Base-by-base conservation (phyloP, 2,888 invertebrate genomes). In the Sarcophaga caerulescens region DNA sequence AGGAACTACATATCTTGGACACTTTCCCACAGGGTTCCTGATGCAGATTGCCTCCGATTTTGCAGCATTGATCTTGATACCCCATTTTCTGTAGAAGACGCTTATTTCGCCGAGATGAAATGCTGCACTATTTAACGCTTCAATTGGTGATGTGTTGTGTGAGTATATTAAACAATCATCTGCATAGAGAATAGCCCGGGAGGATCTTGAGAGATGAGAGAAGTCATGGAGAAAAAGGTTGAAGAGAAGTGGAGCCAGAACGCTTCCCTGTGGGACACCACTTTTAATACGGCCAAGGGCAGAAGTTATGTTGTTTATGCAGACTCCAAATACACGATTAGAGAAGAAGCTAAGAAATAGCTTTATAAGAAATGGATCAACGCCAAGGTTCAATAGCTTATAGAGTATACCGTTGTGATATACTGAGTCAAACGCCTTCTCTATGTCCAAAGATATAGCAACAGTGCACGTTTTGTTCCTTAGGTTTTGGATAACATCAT, bases 181-280 rank as follows among this genome's bases (percentile, higher is more conserved):
- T 59, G 69, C 77, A 25, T 77, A 77, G 12, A 77, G 63, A n/a
- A 70, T 45, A 44, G 25, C 60, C n/a, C 66, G 44, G 4, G 60
- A 70, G 3, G 14, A 62, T 44, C 44, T n/a, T 10, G 47, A 12
- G 17, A 57, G 17, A 25, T 25, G 4, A 25, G 25, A 4, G 25
- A 25, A 4, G 4, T 25, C 25, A 25, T 25, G 25, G 25, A 25
- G 25, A 25, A 25, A 25, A 25, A 25, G 25, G 4, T 25, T 25
- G 25, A 25, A 25, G 25, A 25, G 25, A 4, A 23, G 23, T 23
- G 23, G 23, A 23, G 23, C 23, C 3, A 2, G 52, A 14, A 81
- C 77, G 1, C 80, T 74, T 0, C 83, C 83, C 45, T 87, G 83
- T 0, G 85, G 69, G 6, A 85, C 85, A 17, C 87, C 85, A 14